phyloP scores from a whole-genome alignment of 2,888 invertebrate species.

The Augiades crinisus region DNA sequence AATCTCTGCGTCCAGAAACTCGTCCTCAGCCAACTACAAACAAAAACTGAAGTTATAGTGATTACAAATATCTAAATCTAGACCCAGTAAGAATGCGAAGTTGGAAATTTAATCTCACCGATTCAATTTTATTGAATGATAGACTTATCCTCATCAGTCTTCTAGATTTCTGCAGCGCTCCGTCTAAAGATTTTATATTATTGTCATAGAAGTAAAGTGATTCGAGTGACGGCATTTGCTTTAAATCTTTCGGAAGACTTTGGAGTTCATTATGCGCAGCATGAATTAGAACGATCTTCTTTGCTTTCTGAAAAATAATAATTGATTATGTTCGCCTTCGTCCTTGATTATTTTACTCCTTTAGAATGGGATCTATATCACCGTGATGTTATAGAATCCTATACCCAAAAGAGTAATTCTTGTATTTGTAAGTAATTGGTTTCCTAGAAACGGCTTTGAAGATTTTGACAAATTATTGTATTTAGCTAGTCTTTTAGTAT shows the following conservation, averaged over 20 bases:
- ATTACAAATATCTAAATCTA: no score
- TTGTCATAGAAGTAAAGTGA: constrained; percentile 88
- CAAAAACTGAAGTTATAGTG: no score
- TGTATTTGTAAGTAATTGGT: no score
- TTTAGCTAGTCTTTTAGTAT: no score
- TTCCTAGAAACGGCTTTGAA: no score
- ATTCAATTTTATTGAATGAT: constrained; percentile 87
- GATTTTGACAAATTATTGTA: no score
- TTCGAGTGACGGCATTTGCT: constrained; percentile 85
- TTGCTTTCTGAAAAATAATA: constrained; percentile 73
- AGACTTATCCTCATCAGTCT: constrained; percentile 85
- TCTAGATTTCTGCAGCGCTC: constrained; percentile 85
- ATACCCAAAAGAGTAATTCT: no score
- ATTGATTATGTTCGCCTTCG: no score
- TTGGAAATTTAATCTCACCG: constrained; percentile 75
- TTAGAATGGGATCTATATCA: no score
- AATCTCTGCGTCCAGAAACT: constrained; percentile 86
- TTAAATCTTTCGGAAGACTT: constrained; percentile 86
- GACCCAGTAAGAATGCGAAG: no score
- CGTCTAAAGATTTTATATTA: constrained; percentile 85
- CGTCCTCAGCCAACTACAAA: constrained; percentile 85
- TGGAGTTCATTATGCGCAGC: constrained; percentile 88
- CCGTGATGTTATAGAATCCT: background rate
- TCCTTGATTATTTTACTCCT: no score
- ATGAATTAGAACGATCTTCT: constrained; percentile 85